These are phyloP conservation scores for Pardosa pseudoannulata DNA, from an alignment of 2,888 invertebrate genomes.

Conservation along the genomic window DNA sequence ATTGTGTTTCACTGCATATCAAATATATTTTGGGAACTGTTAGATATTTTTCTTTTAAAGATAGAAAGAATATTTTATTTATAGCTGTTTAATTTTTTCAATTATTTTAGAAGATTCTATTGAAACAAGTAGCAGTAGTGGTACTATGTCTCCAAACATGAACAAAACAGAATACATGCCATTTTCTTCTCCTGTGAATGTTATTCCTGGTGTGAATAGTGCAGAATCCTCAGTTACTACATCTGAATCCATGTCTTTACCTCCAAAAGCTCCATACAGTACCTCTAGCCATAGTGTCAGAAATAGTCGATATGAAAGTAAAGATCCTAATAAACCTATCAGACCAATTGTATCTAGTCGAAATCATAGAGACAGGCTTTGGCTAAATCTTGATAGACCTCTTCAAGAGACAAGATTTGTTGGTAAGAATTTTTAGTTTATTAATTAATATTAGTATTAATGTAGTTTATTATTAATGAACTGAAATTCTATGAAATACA, in stretches of 20 bases:
- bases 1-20: too few relatives aligned
- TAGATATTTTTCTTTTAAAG: too few relatives aligned
- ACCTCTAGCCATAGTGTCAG: slow-evolving; percentile 22
- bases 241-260: slow-evolving; percentile 15
- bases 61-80: too few relatives aligned
- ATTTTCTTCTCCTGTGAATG: slow-evolving; percentile 48
- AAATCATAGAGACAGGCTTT: slow-evolving; percentile 56
- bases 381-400: slow-evolving; percentile 62
- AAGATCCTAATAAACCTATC: slow-evolving; percentile 28
- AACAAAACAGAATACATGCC: slow-evolving; percentile 67
- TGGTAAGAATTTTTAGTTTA: slow-evolving; percentile 28
- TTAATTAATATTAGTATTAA: background rate
- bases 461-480: background rate
- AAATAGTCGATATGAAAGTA: slow-evolving; percentile 21
- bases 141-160: slow-evolving; percentile 68
- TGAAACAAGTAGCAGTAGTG: slow-evolving; percentile 74
- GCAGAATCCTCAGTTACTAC: slow-evolving; percentile 10
- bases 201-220: slow-evolving; percentile 21
- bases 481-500: too few relatives aligned
- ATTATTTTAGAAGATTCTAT: slow-evolving; percentile 74
- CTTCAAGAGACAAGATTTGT: slow-evolving; percentile 44
- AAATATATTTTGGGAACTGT: too few relatives aligned
- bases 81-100: too few relatives aligned
- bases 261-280: background rate
- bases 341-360: slow-evolving; percentile 38